Percentiles rank a stretch among this genome's conserved stretches.
Conservation (phyloP, 1,140 invertebrate species). For the Diorhabda carinulata region DNA sequence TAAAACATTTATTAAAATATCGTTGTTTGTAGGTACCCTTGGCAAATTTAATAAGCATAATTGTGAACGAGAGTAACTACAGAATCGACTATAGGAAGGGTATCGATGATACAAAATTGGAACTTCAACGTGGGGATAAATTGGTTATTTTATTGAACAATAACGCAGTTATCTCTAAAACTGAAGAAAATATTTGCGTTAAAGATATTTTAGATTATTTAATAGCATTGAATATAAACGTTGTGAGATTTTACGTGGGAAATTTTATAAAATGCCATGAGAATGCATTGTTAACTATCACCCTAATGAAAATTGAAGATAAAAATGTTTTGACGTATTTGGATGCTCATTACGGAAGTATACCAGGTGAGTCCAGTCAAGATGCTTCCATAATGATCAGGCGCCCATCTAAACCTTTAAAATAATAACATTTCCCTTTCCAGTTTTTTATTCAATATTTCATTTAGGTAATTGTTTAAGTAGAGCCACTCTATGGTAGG, state of each 20-base stretch:
- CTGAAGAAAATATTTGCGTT: constrained; percentile 60
- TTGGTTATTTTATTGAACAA: constrained; percentile 61
- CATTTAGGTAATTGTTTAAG: too few species aligned
- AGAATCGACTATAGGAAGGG: neutral
- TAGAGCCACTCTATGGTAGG: too few species aligned
- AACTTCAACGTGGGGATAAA: constrained; percentile 17
- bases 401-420: too few species aligned
- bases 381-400: too few species aligned
- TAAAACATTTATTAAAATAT: neutral
- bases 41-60: neutral
- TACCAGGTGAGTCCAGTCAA: constrained; percentile 43
- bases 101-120: constrained; percentile 7
- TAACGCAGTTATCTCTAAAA: constrained; percentile 55
- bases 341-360: constrained; percentile 46
- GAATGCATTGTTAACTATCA: constrained; percentile 62
- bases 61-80: neutral
- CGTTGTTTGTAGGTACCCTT: neutral
- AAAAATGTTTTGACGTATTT: constrained; percentile 46
- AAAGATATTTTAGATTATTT: constrained; percentile 55
- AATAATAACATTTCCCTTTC: too few species aligned
- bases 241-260: constrained; percentile 56
- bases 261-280: constrained; percentile 56
- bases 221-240: constrained; percentile 42
- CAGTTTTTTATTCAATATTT: too few species aligned
- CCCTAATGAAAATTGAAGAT: constrained; percentile 53